Base-by-base conservation (phyloP, 1,140 invertebrate genomes). In the Aphis gossypii region DNA sequence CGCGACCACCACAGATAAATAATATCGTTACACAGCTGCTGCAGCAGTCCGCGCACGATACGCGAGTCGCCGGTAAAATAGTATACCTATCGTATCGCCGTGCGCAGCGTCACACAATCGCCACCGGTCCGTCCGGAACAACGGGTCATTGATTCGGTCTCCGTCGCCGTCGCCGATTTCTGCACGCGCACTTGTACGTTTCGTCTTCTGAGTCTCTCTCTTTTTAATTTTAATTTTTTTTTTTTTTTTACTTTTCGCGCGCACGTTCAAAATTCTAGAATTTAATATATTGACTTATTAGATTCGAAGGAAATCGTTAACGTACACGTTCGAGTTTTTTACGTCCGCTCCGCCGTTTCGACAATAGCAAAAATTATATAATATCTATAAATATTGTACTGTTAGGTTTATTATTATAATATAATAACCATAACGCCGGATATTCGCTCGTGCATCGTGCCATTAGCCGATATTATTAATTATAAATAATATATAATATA, bases 111-210 rank as follows among this genome's bases (percentile, higher is more conserved):
- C 60, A 76, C 90, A 25, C 60, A 44, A 38, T 93, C 48, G 92
- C 92, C 76, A 38, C 23, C 91, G 91, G 91, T 92, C 68, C 91
- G 91, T 92, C 91, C 91, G 91, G 91, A 84, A 84, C 91, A 92
- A 83, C 91, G 91, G 91, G 91, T 92, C 91, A 92, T 92, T 92
- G 90, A 92, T 83, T 92, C 90, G 60, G 44, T 38, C 87, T n/a
- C 68, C 3, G 60, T 21, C 46, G 76, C 84, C 41, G 83, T 3
- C 83, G 83, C 25, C 83, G 41, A 87, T 76, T 76, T 76, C 60
- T 76, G 60, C 60, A 68, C 60, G 60, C 11, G 30, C 30, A 76
- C n/a, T 76, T 68, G 30, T n/a, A 68, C 30, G 60, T 68, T n/a
- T n/a, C 14, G 60, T 76, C 60, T 76, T 76, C 60, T 6, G 60